Conservation (phyloP, 2,888 invertebrate genomes). For the Drosophila koepferae region DNA sequence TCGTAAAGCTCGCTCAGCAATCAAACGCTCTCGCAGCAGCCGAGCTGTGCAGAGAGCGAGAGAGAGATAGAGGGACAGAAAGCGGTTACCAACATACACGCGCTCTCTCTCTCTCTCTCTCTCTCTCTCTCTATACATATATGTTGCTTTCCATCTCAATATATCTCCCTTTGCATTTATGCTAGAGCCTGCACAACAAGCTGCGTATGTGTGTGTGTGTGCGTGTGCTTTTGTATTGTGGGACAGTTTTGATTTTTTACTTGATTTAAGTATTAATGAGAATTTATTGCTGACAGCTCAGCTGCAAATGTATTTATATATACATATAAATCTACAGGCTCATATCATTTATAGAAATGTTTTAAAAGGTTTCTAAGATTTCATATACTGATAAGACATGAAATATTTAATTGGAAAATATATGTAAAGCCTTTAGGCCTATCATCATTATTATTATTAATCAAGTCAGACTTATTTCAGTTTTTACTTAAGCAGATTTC, state of each 20-base stretch:
- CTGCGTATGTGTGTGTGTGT: conserved; percentile 11
- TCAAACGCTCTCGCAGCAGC: conserved; percentile 38
- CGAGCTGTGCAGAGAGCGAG: conserved; percentile 42
- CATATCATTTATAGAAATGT: neutral
- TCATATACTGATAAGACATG: neutral
- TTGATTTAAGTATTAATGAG: conserved; percentile 76
- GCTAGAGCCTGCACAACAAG: conserved; percentile 62
- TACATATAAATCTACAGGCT: neutral
- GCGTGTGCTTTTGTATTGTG: conserved; percentile 49
- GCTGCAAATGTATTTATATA: conserved; percentile 7
- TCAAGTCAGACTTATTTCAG: no score
- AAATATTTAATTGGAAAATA: neutral
- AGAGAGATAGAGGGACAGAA: neutral
- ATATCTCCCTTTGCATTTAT: conserved; percentile 14
- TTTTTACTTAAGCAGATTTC: no score
- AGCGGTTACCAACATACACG: no score
- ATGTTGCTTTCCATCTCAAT: neutral
- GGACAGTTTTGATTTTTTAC: conserved; percentile 78
- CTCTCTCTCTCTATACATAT: neutral
- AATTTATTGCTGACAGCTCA: conserved; percentile 63
- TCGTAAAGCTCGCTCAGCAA: conserved; percentile 1
- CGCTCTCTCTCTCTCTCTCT: conserved; percentile 1
- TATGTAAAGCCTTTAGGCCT: neutral
- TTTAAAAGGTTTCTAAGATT: neutral
- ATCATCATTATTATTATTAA: neutral